phyloP scores from a whole-genome alignment of 2,113 vertebrate genomes.

The Tragelaphus imberbis region DNA sequence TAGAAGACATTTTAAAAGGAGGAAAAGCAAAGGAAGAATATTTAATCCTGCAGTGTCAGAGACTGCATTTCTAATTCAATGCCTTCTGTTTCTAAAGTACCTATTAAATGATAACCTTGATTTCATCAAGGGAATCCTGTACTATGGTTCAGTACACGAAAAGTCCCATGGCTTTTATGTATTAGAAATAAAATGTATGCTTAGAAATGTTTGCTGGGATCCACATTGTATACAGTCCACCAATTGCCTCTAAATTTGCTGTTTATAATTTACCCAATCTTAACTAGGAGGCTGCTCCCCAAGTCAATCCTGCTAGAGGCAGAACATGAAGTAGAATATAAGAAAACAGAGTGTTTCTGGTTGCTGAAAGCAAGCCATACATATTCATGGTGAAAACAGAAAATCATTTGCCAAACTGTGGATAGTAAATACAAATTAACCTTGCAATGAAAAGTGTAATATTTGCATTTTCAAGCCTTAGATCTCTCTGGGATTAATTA shows the following conservation, averaged over 20 bases:
- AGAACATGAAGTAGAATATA: conserved; percentile 8
- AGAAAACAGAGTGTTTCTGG: conserved; percentile 32
- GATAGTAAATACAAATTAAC: conserved; percentile 72
- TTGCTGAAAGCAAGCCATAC: conserved; percentile 49
- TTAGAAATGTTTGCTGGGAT: conserved; percentile 21
- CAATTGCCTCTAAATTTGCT: conserved; percentile 45
- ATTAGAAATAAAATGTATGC: conserved; percentile 14
- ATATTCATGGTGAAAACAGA: conserved; percentile 61
- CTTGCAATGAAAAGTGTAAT: conserved; percentile 56
- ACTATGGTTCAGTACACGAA: not conserved
- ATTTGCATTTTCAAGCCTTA: conserved; percentile 64
- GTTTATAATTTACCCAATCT: conserved; percentile 26
- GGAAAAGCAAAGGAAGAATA: not conserved
- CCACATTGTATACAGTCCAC: conserved; percentile 7
- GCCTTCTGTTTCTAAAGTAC: not conserved
- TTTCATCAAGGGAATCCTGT: not conserved
- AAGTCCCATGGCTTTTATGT: not conserved
- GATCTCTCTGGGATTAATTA: conserved; percentile 65
- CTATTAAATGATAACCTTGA: not conserved
- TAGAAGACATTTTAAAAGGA: not conserved
- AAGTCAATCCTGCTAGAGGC: conserved; percentile 34
- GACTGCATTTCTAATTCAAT: not conserved
- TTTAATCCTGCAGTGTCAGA: not conserved
- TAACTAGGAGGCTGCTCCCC: conserved; percentile 51
- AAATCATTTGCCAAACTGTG: conserved; percentile 62